A percentile compares a stretch with the other conserved stretches of the same genome.
phyloP scores from a whole-genome alignment of 2,113 vertebrate genomes.

The Meriones unguiculatus region DNA sequence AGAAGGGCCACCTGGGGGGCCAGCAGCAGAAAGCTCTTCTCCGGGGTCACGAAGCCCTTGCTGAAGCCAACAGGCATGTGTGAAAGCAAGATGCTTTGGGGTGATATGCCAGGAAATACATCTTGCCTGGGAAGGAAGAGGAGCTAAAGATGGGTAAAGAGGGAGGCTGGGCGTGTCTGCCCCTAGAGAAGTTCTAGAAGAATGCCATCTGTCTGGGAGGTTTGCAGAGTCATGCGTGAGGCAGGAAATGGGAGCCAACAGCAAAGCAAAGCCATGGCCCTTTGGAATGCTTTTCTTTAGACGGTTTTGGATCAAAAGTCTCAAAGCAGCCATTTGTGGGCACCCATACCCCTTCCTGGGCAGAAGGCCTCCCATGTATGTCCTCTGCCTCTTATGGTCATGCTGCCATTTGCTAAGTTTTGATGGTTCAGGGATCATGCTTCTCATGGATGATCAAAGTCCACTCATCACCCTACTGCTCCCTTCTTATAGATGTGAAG shows the following conservation, averaged over 20 bases:
- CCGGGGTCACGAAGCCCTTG: neutral
- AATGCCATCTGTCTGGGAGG: neutral
- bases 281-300: neutral
- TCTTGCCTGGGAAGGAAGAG: neutral
- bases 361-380: neutral
- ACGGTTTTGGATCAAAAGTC: neutral
- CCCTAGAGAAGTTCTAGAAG: neutral
- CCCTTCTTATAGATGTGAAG: neutral
- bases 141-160: neutral
- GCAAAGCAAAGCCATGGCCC: fast-evolving
- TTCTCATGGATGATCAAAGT: neutral
- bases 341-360: neutral
- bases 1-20: neutral
- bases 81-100: neutral
- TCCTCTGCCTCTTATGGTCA: neutral
- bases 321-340: neutral
- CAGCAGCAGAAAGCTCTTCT: neutral
- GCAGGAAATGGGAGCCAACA: neutral
- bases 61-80: neutral
- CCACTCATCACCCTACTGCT: neutral
- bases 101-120: neutral
- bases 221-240: neutral
- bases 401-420: neutral
- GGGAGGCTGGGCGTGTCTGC: neutral
- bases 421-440: neutral